phyloP scores from a whole-genome alignment of 2,113 vertebrate species.

The Eulemur macaco region DNA sequence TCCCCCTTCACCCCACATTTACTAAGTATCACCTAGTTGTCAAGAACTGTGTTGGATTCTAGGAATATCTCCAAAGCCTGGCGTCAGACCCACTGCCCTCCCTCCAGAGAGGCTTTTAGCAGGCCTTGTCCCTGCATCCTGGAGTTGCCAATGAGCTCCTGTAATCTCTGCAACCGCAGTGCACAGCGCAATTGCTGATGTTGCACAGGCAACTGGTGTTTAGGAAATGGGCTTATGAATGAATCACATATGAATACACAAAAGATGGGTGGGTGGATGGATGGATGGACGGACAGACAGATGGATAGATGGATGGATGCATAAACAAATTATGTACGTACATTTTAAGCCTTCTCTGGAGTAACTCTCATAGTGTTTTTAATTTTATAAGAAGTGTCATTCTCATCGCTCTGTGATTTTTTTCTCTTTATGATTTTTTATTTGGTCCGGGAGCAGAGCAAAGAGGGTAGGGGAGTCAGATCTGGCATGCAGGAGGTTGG shows the following conservation, averaged over 20 bases:
- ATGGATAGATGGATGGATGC: not conserved
- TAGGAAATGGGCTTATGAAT: not conserved
- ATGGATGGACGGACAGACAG: fast-evolving
- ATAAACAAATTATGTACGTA: not conserved
- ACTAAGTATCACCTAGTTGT: not conserved
- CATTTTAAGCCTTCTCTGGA: not conserved
- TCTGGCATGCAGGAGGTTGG: conserved; percentile 89
- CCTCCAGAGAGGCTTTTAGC: not conserved
- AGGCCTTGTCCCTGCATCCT: not conserved
- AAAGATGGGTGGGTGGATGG: not conserved
- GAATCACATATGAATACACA: not conserved
- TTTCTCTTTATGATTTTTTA: conserved; percentile 59
- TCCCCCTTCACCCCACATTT: not conserved
- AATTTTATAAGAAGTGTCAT: conserved; percentile 20
- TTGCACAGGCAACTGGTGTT: not conserved
- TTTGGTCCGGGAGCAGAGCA: not conserved
- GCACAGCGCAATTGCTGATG: not conserved
- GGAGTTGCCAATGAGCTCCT: not conserved
- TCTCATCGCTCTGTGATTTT: conserved; percentile 70
- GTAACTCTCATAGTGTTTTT: not conserved
- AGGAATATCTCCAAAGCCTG: not conserved
- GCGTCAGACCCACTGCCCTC: not conserved
- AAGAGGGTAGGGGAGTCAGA: not conserved
- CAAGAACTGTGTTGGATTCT: not conserved
- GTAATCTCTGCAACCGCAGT: fast-evolving